Conservation (phyloP, 2,113 vertebrate species). For the Candoia aspera region DNA sequence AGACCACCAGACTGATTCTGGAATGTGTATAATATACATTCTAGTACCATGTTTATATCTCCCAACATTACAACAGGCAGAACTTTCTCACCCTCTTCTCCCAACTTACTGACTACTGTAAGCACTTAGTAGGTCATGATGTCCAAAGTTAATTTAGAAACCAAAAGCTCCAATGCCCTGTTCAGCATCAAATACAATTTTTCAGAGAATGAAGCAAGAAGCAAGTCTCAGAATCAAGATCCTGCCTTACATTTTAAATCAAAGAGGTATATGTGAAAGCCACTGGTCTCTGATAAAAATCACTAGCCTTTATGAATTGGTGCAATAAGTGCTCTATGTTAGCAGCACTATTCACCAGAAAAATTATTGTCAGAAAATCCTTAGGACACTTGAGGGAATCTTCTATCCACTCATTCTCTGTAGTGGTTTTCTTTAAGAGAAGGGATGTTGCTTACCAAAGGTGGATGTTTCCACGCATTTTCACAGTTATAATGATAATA, state of each 20-base stretch:
- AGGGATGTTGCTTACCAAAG: constrained; percentile 20
- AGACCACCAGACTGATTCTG: neutral
- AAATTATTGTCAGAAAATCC: neutral
- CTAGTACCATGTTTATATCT: neutral
- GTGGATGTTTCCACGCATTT: constrained; percentile 32
- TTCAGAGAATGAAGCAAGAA: neutral
- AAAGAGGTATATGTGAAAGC: constrained; percentile 8
- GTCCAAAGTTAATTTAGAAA: neutral
- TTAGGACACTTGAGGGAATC: neutral
- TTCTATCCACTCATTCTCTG: constrained; percentile 13
- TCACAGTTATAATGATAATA: constrained; percentile 55
- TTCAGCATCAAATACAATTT: neutral
- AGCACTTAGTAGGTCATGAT: neutral
- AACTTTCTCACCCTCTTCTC: neutral
- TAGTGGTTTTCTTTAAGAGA: constrained; percentile 19
- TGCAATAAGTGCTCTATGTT: neutral
- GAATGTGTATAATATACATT: neutral
- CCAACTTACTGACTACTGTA: neutral
- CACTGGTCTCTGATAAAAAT: rapidly evolving
- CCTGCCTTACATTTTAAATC: neutral
- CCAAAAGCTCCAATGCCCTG: neutral
- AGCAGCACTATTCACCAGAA: neutral
- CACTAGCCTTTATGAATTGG: neutral
- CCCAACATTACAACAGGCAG: neutral
- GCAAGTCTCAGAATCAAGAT: neutral